Conservation (phyloP, 2,113 vertebrate species). For the Phrynosoma blainvillii region DNA sequence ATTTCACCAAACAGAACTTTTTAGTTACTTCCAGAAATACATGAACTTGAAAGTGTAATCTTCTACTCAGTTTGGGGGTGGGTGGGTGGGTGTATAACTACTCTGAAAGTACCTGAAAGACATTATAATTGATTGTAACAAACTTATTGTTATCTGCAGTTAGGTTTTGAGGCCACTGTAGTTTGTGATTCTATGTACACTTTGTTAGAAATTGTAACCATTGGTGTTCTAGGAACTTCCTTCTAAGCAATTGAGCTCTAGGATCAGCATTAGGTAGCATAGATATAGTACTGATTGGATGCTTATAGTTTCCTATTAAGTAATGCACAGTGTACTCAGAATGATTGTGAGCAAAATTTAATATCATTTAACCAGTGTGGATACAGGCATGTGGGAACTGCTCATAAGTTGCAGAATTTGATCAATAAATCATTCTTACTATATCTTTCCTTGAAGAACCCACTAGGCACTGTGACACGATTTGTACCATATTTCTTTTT, state of each 20-base stretch:
- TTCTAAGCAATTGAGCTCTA: background rate
- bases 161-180: background rate
- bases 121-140: background rate
- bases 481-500: background rate
- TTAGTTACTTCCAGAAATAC: background rate
- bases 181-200: background rate
- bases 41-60: background rate
- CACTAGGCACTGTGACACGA: background rate
- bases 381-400: background rate
- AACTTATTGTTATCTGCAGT: background rate
- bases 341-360: background rate
- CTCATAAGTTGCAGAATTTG: constrained; percentile 51
- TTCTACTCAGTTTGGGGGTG: background rate
- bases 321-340: background rate
- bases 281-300: background rate
- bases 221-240: background rate
- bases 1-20: background rate
- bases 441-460: constrained; percentile 36
- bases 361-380: constrained; percentile 27
- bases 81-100: background rate
- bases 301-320: background rate
- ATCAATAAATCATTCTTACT: constrained; percentile 45
- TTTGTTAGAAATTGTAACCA: background rate
- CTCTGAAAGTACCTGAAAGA: background rate
- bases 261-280: background rate